Evolutionary conservation across 2,888 invertebrate genomes (phyloP), one percentile per base, ranked within the genome.

Genomic region (Luperina testacea): DNA sequence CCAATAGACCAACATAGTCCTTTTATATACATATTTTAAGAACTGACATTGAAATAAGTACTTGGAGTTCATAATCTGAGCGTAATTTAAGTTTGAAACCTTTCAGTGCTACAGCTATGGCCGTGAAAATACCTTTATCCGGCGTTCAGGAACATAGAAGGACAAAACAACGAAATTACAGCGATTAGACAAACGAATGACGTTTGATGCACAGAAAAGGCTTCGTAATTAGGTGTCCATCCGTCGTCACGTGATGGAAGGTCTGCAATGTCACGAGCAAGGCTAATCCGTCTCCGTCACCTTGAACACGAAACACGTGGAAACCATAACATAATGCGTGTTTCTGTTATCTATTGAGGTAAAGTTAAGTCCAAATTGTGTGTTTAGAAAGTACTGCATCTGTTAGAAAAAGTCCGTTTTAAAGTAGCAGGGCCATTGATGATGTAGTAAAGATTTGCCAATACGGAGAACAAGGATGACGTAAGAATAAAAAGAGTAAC

Each of bases 231-330:
- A 89, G 85, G 75, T 74, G 81, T 83, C 80, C 82, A 81, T 85
- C 82, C 80, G 87, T 90, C 82, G 84, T 89, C 91, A 92, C 90
- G 88, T 90, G 89, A 84, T 74, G 83, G 80, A 71, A 75, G 57
- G 79, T 82, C 75, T 75, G 77, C 92, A 93, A 92, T 93, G 94
- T 94, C 94, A 94, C 90, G 92, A 92, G 90, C 93, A 90, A 92
- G 92, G 92, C 89, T 95, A 95, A 96, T 94, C 94, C 92, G 45
- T 73, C 72, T 61, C 53, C 65, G 87, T 93, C 89, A 91, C 92
- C 90, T 91, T 91, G 85, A 74, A 70, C 61, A 79, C 79, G 82
- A 72, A 64, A 72, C 90, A 89, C 88, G 89, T 90, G 90, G 87
- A 89, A 91, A 89, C 90, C 83, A 45, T 83, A 83, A 75, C 48